These are phyloP conservation scores for Hymenochirus boettgeri DNA, from an alignment of 2,113 vertebrate species.

Conservation along the genomic window DNA sequence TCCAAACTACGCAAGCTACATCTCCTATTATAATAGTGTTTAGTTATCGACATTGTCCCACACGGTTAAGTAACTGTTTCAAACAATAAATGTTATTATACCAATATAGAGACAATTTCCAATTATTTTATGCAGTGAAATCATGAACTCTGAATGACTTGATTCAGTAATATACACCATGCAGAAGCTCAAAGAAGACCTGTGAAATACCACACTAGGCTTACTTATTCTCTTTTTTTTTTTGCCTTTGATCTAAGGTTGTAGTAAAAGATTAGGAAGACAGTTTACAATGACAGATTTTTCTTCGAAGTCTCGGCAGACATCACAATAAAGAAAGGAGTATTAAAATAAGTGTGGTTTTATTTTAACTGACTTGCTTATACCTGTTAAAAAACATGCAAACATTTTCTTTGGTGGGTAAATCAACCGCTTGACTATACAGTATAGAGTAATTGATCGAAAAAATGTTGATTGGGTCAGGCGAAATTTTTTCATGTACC, in stretches of 20 bases:
- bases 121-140: not conserved
- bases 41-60: not conserved
- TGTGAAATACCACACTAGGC: not conserved
- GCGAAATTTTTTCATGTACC: too few relatives aligned
- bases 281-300: not conserved
- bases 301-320: slow-evolving; percentile 4
- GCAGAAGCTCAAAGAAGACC: not conserved
- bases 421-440: too few relatives aligned
- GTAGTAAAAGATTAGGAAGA: slow-evolving; percentile 10
- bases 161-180: not conserved
- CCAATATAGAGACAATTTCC: not conserved
- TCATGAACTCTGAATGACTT: not conserved
- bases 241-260: slow-evolving; percentile 23
- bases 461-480: too few relatives aligned
- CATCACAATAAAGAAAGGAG: too few relatives aligned
- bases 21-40: not conserved
- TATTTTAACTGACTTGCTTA: too few relatives aligned
- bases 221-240: not conserved
- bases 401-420: too few relatives aligned
- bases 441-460: too few relatives aligned
- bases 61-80: not conserved
- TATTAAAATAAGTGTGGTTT: too few relatives aligned
- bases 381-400: too few relatives aligned
- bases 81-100: not conserved
- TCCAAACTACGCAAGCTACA: slow-evolving; percentile 15